phyloP scores from a whole-genome alignment of 2,888 invertebrate genomes.

The Macrosoma leucophasiata region DNA sequence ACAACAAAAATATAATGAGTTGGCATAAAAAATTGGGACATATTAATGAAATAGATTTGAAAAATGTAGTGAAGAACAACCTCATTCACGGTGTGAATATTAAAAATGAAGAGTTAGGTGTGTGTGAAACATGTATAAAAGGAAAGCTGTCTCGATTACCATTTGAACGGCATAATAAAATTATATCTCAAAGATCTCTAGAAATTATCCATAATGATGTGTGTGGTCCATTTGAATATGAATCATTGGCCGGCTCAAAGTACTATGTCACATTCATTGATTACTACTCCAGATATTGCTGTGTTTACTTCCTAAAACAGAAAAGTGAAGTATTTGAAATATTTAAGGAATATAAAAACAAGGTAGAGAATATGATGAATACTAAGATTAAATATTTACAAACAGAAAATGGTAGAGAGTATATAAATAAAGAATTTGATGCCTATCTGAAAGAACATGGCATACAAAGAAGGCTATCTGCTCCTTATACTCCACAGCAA shows the following conservation, averaged over 20 bases:
- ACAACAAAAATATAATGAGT: no score
- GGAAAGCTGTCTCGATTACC: not conserved
- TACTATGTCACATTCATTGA: not conserved
- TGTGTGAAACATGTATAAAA: no score
- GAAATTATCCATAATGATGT: no score
- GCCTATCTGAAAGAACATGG: slow-evolving; percentile 7
- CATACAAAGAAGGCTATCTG: slow-evolving; percentile 5
- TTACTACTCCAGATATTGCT: not conserved
- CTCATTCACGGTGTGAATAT: no score
- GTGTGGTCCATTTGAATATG: no score
- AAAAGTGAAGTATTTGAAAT: not conserved
- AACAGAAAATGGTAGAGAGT: slow-evolving; percentile 6
- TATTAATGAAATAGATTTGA: no score
- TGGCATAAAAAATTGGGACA: no score
- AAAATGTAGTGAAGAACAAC: no score
- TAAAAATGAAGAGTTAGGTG: no score
- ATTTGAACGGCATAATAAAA: not conserved
- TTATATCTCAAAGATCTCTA: no score
- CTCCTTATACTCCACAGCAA: slow-evolving; percentile 13
- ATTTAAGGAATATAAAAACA: not conserved
- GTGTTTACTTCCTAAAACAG: not conserved
- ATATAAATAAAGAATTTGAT: slow-evolving; percentile 10
- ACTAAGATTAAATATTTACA: slow-evolving; percentile 6
- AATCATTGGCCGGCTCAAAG: not conserved
- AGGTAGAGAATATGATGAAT: not conserved